phyloP scores from a whole-genome alignment of 2,888 invertebrate genomes.

The Pristionchus maxplancki region DNA sequence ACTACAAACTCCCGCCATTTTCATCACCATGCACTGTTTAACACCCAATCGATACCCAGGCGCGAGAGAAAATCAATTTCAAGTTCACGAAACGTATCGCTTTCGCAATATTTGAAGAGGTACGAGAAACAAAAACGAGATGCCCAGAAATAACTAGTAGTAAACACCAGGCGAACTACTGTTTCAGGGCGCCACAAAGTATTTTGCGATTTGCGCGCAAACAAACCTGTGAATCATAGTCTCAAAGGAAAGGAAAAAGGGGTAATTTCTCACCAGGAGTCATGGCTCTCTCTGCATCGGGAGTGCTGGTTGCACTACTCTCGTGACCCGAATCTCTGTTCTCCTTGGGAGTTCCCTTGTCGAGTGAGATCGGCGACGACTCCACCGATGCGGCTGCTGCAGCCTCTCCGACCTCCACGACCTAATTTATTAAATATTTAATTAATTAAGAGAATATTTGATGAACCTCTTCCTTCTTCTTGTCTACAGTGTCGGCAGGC shows the following conservation, averaged over 20 bases:
- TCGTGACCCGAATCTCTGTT: conserved; percentile 53
- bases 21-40: conserved; percentile 44
- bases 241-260: background rate
- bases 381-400: background rate
- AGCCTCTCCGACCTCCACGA: conserved; percentile 35
- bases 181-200: background rate
- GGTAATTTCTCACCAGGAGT: conserved; percentile 42
- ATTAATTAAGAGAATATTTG: background rate
- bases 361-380: background rate
- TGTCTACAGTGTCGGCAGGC: conserved; percentile 25
- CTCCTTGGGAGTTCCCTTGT: conserved; percentile 50
- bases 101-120: background rate
- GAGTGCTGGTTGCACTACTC: conserved; percentile 45
- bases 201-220: background rate
- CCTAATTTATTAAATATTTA: background rate
- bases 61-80: background rate
- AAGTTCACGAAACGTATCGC: conserved; percentile 4
- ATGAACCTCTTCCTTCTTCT: conserved; percentile 42
- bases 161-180: background rate
- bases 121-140: conserved; percentile 1
- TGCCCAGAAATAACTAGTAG: background rate
- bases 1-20: conserved; percentile 41
- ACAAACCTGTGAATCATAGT: background rate
- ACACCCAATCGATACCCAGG: conserved; percentile 34
- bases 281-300: conserved; percentile 51